phyloP scores from a whole-genome alignment of 2,113 vertebrate genomes.

The Macrotis lagotis region DNA sequence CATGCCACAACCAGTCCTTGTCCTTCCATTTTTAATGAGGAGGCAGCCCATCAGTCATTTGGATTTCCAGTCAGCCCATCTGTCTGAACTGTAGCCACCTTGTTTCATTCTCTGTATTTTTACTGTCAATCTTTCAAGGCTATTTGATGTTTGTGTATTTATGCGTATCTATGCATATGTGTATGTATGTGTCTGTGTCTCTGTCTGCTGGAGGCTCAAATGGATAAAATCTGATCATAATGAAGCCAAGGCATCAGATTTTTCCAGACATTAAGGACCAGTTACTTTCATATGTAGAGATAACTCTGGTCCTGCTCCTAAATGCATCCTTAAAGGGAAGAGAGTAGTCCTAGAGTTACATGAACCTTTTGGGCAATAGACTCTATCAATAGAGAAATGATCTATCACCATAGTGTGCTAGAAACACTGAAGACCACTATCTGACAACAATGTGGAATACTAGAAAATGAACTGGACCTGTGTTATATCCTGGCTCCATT shows the following conservation, averaged over 20 bases:
- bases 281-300: neutral
- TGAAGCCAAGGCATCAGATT: neutral
- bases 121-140: neutral
- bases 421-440: neutral
- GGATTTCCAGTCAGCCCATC: neutral
- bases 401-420: neutral
- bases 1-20: neutral
- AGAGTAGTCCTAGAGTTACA: too few relatives aligned
- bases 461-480: neutral
- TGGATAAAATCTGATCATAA: neutral
- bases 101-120: neutral
- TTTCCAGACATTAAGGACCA: neutral
- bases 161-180: too few relatives aligned
- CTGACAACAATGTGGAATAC: neutral
- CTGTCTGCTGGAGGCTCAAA: neutral
- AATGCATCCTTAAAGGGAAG: neutral
- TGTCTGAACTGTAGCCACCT: neutral
- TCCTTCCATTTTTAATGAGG: neutral
- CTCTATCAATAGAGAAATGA: too few relatives aligned
- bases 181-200: too few relatives aligned
- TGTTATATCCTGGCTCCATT: neutral
- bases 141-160: neutral
- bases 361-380: too few relatives aligned
- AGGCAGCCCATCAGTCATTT: neutral
- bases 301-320: neutral